Base-by-base conservation (phyloP, 2,888 invertebrate species). In the Pinctada fucata region DNA sequence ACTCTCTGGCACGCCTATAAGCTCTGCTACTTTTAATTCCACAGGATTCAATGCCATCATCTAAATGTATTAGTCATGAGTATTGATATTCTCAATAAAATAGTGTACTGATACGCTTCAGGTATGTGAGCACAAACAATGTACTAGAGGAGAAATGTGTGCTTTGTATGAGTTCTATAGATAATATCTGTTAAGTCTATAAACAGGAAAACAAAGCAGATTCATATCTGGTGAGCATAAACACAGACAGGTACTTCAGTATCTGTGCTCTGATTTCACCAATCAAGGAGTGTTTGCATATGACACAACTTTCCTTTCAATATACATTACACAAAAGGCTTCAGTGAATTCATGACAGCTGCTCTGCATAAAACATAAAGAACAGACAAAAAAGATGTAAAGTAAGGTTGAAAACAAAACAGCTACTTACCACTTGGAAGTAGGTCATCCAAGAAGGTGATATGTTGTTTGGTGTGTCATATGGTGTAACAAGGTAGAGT, bases 401-500 rank as follows among this genome's bases (percentile, higher is more conserved):
- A 8, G 13, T 58, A 10, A 58, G 58, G 13, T 8, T 58, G 10
- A 13, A 58, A 13, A 58, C 13, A 8, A 58, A 58, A 58, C 31
- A 64, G 58, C 2, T 10, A 13, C 64, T 3, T 76, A 92, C 92
- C 90, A 91, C 87, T 68, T 89, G 82, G 58, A 91, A 87, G 81
- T 91, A 92, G 65, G 86, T 86, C 80, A 86, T 87, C 92, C 92
- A 93, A 68, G 87, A 84, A 4, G 90, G 88, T 13, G 80, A 82
- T 16, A 91, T 75, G 63, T 80, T 82, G 1, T 79, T 94, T 1
- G 94, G 92, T 79, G 95, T 91, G 88, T 96, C 95, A 91, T 96
- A 95, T 13, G 97, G 96, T 45, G 97, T 96, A 76, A 98, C 95
- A 52, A 98, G 93, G 93, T 96, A 98, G 73, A 99, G 93, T 45